Conservation (phyloP, 2,113 vertebrate genomes). For the Callionymus lyra region DNA sequence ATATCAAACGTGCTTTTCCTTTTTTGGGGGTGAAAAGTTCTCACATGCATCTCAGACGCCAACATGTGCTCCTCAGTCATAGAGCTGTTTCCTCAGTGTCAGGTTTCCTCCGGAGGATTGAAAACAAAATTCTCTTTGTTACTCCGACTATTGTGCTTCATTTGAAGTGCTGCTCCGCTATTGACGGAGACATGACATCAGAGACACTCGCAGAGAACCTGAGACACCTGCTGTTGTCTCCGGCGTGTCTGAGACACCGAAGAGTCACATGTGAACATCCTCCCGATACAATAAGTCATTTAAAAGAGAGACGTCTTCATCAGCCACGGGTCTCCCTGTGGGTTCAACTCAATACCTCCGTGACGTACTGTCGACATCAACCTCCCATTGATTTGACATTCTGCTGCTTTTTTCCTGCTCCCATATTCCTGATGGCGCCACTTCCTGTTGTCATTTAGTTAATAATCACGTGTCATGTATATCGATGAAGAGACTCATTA, state of each 20-base stretch:
- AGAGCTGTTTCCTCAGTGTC: slow-evolving; percentile 3
- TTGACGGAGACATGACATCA: slow-evolving; percentile 14
- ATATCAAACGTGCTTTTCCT: too few species aligned
- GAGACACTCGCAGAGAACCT: not conserved
- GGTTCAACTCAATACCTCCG: not conserved
- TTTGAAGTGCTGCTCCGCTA: slow-evolving; percentile 12
- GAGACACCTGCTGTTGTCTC: slow-evolving; percentile 8
- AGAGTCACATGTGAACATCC: not conserved
- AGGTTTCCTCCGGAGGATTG: slow-evolving; percentile 8
- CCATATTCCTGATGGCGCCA: slow-evolving; percentile 11
- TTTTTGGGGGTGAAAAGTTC: too few species aligned
- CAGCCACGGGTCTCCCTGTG: not conserved
- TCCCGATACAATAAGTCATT: not conserved
- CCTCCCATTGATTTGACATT: slow-evolving; percentile 5
- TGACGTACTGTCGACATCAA: not conserved
- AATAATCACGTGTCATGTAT: slow-evolving; percentile 34
- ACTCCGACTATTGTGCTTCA: not conserved
- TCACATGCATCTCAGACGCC: too few species aligned
- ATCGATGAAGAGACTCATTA: slow-evolving; percentile 42
- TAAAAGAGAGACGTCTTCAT: too few species aligned
- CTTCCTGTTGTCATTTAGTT: slow-evolving; percentile 15
- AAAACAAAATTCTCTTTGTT: slow-evolving; percentile 3
- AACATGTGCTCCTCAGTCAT: not conserved
- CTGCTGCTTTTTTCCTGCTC: slow-evolving; percentile 10
- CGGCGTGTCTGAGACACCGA: slow-evolving; percentile 10